Evolutionary conservation across 2,113 vertebrate genomes (phyloP).

Genomic region (Mustela nigripes): DNA sequence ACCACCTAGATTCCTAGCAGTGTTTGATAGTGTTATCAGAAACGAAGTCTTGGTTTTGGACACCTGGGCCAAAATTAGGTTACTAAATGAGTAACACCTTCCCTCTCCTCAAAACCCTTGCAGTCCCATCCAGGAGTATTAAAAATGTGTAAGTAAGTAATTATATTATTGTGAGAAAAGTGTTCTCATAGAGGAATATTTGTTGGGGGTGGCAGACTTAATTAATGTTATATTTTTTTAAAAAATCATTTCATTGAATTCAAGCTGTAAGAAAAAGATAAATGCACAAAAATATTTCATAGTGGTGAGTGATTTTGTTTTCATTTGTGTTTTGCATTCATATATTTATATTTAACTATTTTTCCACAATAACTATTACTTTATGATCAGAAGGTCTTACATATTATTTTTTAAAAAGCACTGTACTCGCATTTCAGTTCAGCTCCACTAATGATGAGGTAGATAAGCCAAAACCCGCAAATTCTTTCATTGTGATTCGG

Average conservation of each 20-base stretch:
- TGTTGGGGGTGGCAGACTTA: neutral
- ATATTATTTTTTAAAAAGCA: slow-evolving; percentile 14
- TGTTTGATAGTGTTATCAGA: neutral
- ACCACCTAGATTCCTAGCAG: slow-evolving; percentile 3
- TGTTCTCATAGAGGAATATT: slow-evolving; percentile 38
- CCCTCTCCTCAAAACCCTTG: neutral
- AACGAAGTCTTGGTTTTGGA: neutral
- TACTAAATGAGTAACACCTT: slow-evolving; percentile 3
- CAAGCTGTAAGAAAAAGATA: slow-evolving; percentile 48
- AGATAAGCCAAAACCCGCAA: neutral
- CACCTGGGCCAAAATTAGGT: neutral
- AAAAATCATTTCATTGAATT: slow-evolving; percentile 46
- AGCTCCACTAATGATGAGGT: slow-evolving; percentile 8
- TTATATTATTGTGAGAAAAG: slow-evolving; percentile 38
- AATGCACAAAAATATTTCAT: neutral
- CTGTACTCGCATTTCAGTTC: slow-evolving; percentile 26
- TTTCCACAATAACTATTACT: slow-evolving; percentile 26
- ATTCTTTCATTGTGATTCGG: neutral
- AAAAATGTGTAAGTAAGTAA: slow-evolving; percentile 28
- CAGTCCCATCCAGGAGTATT: neutral
- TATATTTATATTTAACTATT: neutral
- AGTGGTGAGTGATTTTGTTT: slow-evolving; percentile 32
- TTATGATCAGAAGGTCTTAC: slow-evolving; percentile 38
- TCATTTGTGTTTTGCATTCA: neutral
- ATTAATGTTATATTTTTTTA: neutral